Evolutionary conservation across 2,888 invertebrate species (phyloP).

Genomic region (Meteorus cinctellus): DNA sequence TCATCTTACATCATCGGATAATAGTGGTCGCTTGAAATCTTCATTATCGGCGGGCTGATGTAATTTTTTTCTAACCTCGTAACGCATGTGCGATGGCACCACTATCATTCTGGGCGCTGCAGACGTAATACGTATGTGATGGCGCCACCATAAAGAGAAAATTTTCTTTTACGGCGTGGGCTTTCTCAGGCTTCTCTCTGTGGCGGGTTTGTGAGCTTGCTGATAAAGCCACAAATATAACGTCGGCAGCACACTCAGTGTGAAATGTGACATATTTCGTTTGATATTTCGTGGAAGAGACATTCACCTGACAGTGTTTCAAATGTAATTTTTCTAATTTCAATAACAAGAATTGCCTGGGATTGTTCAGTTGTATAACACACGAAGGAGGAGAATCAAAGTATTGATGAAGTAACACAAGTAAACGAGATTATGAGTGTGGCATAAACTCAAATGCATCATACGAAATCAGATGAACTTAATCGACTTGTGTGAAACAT

Average conservation of each 20-base stretch:
- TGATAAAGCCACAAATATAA: background rate
- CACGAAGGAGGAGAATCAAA: background rate
- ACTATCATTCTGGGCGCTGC: no score
- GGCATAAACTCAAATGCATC: constrained; percentile 1
- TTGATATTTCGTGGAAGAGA: constrained; percentile 8
- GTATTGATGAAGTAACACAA: constrained; percentile 24
- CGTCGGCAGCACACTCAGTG: constrained; percentile 5
- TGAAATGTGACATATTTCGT: constrained; percentile 20
- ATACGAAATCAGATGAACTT: constrained; percentile 12
- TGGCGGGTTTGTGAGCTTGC: background rate
- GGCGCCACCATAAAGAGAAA: no score
- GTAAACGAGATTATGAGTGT: constrained; percentile 23
- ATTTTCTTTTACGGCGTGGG: no score
- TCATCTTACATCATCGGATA: no score
- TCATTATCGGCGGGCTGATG: no score
- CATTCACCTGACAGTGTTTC: constrained; percentile 14
- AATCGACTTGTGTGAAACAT: constrained; percentile 22
- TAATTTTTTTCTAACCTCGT: no score
- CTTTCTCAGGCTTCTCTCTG: no score
- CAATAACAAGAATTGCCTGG: background rate
- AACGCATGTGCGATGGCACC: no score
- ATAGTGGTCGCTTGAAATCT: no score
- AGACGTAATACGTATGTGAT: no score
- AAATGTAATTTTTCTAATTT: background rate
- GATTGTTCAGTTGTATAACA: background rate